Percentiles rank a stretch among this genome's conserved stretches.
Evolutionary conservation across 2,113 vertebrate species (phyloP).

Genomic region (Oreochromis spilurus): DNA sequence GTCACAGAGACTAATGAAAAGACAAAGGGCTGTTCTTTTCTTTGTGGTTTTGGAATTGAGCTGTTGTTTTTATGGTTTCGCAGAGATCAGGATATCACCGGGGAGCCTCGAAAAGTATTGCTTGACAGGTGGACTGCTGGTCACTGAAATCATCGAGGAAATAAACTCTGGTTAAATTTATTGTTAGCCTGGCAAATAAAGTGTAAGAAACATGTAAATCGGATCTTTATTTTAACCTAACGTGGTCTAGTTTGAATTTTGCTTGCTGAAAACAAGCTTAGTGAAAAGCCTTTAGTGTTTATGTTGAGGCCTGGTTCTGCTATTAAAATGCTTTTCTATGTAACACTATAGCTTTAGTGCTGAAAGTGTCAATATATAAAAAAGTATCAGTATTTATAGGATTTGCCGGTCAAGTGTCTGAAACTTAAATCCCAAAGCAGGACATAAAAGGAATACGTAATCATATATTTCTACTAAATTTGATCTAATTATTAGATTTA

Average conservation of each 20-base stretch:
- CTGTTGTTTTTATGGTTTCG: background rate
- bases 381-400: background rate
- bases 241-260: background rate
- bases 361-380: background rate
- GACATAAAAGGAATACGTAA: background rate
- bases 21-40: background rate
- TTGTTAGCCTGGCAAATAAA: background rate
- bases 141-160: background rate
- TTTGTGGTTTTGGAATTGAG: constrained; percentile 2
- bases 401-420: background rate
- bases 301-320: background rate
- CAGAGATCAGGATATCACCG: background rate
- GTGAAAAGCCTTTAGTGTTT: background rate
- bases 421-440: background rate
- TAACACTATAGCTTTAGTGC: background rate
- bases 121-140: background rate
- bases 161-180: background rate
- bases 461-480: background rate
- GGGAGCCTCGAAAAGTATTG: background rate
- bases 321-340: background rate
- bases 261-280: background rate
- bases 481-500: background rate
- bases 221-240: background rate
- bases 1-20: constrained; percentile 17
- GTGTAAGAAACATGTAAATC: background rate